Evolutionary conservation across 2,113 vertebrate genomes (phyloP).

Genomic region (Proterorhinus semilunaris): DNA sequence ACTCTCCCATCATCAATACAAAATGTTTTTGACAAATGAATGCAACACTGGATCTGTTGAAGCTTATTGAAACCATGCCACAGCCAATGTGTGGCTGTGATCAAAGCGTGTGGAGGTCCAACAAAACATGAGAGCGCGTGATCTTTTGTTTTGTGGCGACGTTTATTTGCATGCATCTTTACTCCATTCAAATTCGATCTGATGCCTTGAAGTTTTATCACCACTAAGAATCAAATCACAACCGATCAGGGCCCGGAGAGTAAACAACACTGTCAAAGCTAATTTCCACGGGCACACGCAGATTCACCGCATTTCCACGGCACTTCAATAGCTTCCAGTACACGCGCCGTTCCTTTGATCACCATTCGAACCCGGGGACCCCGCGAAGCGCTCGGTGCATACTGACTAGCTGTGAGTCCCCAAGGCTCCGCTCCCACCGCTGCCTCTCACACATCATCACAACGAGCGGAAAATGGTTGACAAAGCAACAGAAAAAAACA

Average conservation of each 20-base stretch:
- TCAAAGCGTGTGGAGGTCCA: too few relatives aligned
- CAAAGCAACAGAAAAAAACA: slow-evolving; percentile 35
- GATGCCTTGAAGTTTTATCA: background rate
- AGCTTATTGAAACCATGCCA: too few relatives aligned
- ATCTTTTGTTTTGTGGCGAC: too few relatives aligned
- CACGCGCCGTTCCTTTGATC: slow-evolving; percentile 36
- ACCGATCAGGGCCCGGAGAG: background rate
- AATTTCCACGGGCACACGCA: background rate
- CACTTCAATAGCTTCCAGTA: slow-evolving; percentile 16
- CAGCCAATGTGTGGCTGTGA: too few relatives aligned
- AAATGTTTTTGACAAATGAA: too few relatives aligned
- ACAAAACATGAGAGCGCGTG: too few relatives aligned
- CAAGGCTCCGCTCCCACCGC: slow-evolving; percentile 43
- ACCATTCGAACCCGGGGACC: slow-evolving; percentile 24
- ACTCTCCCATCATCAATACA: too few relatives aligned
- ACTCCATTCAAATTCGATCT: background rate
- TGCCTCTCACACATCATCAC: slow-evolving; percentile 51
- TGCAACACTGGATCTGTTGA: too few relatives aligned
- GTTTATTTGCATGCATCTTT: background rate
- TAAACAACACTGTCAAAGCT: background rate
- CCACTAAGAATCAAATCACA: background rate
- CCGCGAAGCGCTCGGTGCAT: slow-evolving; percentile 30
- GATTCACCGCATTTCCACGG: background rate
- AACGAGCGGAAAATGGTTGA: slow-evolving; percentile 34
- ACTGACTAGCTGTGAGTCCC: slow-evolving; percentile 31